phyloP scores from a whole-genome alignment of 2,888 invertebrate species.

The Chromoteleia sp. region DNA sequence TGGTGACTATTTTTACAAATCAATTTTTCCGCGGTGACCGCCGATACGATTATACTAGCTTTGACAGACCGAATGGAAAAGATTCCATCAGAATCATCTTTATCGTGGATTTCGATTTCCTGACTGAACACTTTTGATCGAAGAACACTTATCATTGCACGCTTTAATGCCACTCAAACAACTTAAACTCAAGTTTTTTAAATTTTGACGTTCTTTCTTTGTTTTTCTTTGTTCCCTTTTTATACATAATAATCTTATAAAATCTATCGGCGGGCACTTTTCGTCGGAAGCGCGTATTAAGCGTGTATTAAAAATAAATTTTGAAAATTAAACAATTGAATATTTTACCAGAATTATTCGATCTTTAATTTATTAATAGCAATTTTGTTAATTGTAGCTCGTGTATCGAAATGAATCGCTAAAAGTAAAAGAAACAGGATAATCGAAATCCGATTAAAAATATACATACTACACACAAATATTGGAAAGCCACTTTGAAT shows the following conservation, averaged over 20 bases:
- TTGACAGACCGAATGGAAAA: slow-evolving; percentile 39
- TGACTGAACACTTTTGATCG: slow-evolving; percentile 40
- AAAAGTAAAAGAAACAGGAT: not conserved
- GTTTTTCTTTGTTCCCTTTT: no score
- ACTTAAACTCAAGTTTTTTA: slow-evolving; percentile 32
- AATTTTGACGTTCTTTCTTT: slow-evolving; percentile 11
- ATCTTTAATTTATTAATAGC: not conserved
- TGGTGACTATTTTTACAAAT: slow-evolving; percentile 13
- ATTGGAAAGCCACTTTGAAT: slow-evolving; percentile 39
- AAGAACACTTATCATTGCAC: slow-evolving; percentile 45
- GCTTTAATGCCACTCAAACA: slow-evolving; percentile 41
- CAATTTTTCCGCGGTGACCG: slow-evolving; percentile 35
- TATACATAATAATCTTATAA: slow-evolving; percentile 6
- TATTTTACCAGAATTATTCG: slow-evolving; percentile 2
- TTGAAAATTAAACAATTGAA: not conserved
- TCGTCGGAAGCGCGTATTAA: not conserved
- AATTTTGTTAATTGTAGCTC: not conserved
- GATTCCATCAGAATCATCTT: slow-evolving; percentile 53
- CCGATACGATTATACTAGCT: slow-evolving; percentile 26
- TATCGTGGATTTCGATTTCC: slow-evolving; percentile 56
- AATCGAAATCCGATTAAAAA: slow-evolving; percentile 22
- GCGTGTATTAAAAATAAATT: not conserved
- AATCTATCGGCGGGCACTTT: slow-evolving; percentile 3
- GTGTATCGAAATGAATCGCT: not conserved
- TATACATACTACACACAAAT: slow-evolving; percentile 4